Evolutionary conservation across 2,113 vertebrate genomes (phyloP).

Genomic region (Oncorhynchus keta): DNA sequence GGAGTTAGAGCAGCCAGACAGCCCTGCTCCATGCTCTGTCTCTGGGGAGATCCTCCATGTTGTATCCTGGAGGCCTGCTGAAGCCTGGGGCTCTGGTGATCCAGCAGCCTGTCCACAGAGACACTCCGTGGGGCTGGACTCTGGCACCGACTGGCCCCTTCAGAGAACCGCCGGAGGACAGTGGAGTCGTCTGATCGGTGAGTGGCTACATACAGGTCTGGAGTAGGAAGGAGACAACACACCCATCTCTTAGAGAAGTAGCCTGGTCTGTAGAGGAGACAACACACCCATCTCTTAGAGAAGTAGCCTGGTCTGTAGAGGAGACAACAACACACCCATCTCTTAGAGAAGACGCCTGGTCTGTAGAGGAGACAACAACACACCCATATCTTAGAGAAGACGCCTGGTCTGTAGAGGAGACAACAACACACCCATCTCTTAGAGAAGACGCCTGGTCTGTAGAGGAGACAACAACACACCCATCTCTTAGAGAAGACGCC

Average conservation of each 20-base stretch:
- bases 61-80: not conserved
- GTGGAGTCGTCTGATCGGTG: conserved; percentile 49
- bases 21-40: not conserved
- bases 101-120: not conserved
- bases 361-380: too few relatives aligned
- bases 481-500: too few relatives aligned
- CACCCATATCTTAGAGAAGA: too few relatives aligned
- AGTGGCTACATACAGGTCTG: conserved; percentile 62
- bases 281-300: too few relatives aligned
- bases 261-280: not conserved
- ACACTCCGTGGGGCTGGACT: not conserved
- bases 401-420: too few relatives aligned
- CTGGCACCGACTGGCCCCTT: conserved; percentile 23
- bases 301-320: too few relatives aligned
- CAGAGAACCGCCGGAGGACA: conserved; percentile 36
- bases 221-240: conserved; percentile 4
- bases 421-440: too few relatives aligned
- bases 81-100: not conserved
- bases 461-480: too few relatives aligned
- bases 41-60: not conserved
- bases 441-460: too few relatives aligned
- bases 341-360: too few relatives aligned
- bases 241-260: not conserved
- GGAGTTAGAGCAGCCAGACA: not conserved
- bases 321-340: too few relatives aligned